Percentiles rank a stretch among this genome's conserved stretches.
These are phyloP conservation scores for Anolis apletophallus DNA, from an alignment of 2,797 vertebrate species.

Conservation along the genomic window DNA sequence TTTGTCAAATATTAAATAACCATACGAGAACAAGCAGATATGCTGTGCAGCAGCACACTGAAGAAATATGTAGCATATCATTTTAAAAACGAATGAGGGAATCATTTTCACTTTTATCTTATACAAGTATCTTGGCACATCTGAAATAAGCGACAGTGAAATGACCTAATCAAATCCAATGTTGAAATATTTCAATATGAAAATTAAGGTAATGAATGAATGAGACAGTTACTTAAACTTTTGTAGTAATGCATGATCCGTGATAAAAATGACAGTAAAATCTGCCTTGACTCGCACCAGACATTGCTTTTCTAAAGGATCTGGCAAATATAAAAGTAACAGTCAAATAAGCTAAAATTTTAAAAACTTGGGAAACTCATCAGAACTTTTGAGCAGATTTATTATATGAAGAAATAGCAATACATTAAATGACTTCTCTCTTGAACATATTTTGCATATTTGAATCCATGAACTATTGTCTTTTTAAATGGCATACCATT, in stretches of 20 bases:
- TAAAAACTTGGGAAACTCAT: neutral
- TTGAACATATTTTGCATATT: neutral
- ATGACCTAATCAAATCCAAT: constrained; percentile 5
- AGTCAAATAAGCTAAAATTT: neutral
- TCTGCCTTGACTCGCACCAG: neutral
- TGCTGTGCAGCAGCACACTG: constrained; percentile 21
- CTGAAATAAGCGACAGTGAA: neutral
- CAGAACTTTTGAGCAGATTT: neutral
- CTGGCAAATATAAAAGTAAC: neutral
- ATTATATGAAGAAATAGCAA: neutral
- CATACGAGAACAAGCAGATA: constrained; percentile 39
- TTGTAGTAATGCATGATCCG: neutral
- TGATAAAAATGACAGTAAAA: neutral
- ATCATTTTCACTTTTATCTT: neutral
- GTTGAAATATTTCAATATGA: constrained; percentile 30
- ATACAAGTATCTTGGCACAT: neutral
- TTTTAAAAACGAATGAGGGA: neutral
- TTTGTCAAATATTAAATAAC: constrained; percentile 61
- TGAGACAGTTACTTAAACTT: neutral
- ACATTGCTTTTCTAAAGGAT: neutral
- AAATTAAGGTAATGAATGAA: neutral
- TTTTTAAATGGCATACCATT: neutral
- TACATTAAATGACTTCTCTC: neutral
- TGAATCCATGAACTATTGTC: neutral
- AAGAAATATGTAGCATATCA: constrained; percentile 43